Conservation (phyloP, 1,140 invertebrate species). For the Helicorthomorpha holstii region DNA sequence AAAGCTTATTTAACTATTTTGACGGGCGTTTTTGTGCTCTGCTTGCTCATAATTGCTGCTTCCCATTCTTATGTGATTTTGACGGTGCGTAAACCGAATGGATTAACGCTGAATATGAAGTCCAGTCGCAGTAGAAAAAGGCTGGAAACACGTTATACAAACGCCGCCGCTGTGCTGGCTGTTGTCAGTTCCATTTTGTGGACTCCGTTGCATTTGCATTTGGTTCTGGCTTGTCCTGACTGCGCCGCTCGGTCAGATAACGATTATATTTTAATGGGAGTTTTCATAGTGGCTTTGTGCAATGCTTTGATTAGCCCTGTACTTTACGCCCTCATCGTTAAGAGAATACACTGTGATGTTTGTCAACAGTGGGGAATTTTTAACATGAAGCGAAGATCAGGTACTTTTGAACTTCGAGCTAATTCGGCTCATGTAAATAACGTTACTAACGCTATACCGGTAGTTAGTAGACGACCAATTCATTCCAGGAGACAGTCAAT, state of each 20-base stretch:
- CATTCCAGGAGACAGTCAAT: too few species aligned
- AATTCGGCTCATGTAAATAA: too few species aligned
- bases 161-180: not conserved
- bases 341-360: not conserved
- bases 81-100: not conserved
- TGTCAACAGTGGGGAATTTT: not conserved
- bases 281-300: not conserved
- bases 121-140: not conserved
- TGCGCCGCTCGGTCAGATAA: not conserved
- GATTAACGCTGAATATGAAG: not conserved
- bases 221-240: not conserved
- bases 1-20: not conserved
- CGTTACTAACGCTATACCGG: too few species aligned
- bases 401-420: not conserved
- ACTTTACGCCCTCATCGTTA: not conserved
- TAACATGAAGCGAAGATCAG: not conserved
- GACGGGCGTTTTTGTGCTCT: not conserved
- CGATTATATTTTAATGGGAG: not conserved
- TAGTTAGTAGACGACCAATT: too few species aligned
- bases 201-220: not conserved
- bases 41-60: not conserved
- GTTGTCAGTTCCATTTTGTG: not conserved
- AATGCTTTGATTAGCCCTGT: not conserved
- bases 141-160: not conserved
- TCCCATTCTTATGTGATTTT: not conserved